These are phyloP conservation scores for Cepphus grylle DNA, from an alignment of 2,113 vertebrate species.

Conservation along the genomic window DNA sequence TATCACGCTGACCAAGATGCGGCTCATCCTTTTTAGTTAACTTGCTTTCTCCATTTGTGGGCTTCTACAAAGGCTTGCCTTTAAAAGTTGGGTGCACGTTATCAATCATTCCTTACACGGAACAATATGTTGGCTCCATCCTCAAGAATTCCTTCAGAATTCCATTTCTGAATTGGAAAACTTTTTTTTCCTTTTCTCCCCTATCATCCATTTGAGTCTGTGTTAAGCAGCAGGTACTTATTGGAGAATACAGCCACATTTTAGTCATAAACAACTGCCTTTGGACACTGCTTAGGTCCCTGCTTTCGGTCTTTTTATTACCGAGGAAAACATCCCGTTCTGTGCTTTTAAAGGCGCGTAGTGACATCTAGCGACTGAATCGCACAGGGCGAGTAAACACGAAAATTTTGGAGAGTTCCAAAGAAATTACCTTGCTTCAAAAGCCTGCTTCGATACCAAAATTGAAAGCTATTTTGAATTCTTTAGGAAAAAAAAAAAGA, in stretches of 20 bases:
- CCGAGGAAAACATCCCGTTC: fast-evolving
- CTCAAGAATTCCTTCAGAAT: background rate
- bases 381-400: background rate
- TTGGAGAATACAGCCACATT: background rate
- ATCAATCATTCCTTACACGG: background rate
- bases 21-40: background rate
- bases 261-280: background rate
- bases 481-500: background rate
- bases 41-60: background rate
- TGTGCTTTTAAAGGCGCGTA: background rate
- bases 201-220: background rate
- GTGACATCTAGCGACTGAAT: slow-evolving; percentile 9
- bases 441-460: background rate
- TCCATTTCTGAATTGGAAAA: background rate
- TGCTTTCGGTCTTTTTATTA: background rate
- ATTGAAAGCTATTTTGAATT: background rate
- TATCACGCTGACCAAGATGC: background rate
- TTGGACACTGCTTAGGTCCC: background rate
- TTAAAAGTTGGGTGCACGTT: background rate
- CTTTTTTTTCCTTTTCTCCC: background rate
- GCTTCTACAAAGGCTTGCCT: background rate
- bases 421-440: fast-evolving
- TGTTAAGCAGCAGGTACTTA: background rate
- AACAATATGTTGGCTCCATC: background rate
- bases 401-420: background rate